Conservation (phyloP, 2,113 vertebrate species). For the Herpetotheres cachinnans region DNA sequence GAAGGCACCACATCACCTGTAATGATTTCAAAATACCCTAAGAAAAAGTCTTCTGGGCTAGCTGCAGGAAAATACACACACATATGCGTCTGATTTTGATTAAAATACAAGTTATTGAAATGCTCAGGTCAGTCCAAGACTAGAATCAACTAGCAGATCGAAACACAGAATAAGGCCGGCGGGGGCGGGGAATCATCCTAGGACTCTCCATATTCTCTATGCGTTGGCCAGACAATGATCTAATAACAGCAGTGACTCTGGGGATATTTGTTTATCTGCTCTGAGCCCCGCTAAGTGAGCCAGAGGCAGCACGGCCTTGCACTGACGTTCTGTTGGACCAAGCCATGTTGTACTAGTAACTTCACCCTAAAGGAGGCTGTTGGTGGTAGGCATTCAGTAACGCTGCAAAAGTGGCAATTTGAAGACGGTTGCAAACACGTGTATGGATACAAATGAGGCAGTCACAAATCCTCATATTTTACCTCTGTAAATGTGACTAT, state of each 20-base stretch:
- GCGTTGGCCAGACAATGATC: slow-evolving; percentile 63
- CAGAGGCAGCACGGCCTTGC: background rate
- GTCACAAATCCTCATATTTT: background rate
- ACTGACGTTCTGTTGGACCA: background rate
- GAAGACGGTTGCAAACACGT: background rate
- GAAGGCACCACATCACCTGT: background rate
- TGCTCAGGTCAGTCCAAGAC: slow-evolving; percentile 33
- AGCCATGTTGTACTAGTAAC: background rate
- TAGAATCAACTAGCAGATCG: slow-evolving; percentile 35
- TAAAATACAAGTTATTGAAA: slow-evolving; percentile 51
- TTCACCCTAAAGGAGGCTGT: background rate
- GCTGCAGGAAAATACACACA: background rate
- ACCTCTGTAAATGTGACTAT: background rate
- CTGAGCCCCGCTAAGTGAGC: slow-evolving; percentile 24
- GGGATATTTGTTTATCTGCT: slow-evolving; percentile 23
- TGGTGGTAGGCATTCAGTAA: background rate
- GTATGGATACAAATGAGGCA: background rate
- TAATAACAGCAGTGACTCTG: slow-evolving; percentile 49
- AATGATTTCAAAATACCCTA: slow-evolving; percentile 25
- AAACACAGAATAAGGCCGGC: background rate
- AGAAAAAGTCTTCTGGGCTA: slow-evolving; percentile 15
- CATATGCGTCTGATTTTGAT: slow-evolving; percentile 22
- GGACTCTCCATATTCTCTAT: slow-evolving; percentile 21
- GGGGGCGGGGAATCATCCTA: background rate
- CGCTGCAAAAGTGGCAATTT: background rate